Conservation (phyloP, 2,888 invertebrate species). For the Petrolisthes manimaculis region DNA sequence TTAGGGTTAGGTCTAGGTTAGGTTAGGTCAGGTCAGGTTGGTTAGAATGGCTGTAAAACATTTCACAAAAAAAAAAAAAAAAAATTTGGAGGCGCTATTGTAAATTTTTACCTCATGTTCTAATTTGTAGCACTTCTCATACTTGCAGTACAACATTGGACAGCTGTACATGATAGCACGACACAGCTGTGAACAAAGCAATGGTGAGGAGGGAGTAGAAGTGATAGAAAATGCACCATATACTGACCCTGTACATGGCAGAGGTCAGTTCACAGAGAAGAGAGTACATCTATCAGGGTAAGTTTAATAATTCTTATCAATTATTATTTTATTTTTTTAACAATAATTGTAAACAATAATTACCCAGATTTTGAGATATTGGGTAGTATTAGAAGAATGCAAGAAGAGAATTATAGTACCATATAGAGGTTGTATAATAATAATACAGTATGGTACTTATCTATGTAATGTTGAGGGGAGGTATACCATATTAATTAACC, state of each 20-base stretch:
- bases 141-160: constrained; percentile 85
- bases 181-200: constrained; percentile 91
- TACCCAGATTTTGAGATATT: neutral
- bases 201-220: constrained; percentile 90
- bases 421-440: too few species aligned
- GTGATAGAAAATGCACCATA: constrained; percentile 87
- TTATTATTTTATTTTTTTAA: neutral
- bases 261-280: constrained; percentile 91
- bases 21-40: too few species aligned
- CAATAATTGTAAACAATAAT: neutral
- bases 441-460: too few species aligned
- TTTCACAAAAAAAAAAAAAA: too few species aligned
- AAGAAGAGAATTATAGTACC: neutral
- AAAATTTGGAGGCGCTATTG: too few species aligned
- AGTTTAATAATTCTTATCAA: constrained; percentile 27
- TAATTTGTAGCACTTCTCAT: neutral
- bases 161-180: constrained; percentile 95
- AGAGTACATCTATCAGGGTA: constrained; percentile 89
- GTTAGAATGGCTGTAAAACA: too few species aligned
- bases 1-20: too few species aligned
- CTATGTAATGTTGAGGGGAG: too few species aligned
- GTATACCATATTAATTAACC: too few species aligned
- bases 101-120: too few species aligned
- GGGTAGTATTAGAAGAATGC: neutral
- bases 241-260: constrained; percentile 82